Evolutionary conservation across 2,888 invertebrate species (phyloP).

Genomic region (Tenthredo distinguenda): DNA sequence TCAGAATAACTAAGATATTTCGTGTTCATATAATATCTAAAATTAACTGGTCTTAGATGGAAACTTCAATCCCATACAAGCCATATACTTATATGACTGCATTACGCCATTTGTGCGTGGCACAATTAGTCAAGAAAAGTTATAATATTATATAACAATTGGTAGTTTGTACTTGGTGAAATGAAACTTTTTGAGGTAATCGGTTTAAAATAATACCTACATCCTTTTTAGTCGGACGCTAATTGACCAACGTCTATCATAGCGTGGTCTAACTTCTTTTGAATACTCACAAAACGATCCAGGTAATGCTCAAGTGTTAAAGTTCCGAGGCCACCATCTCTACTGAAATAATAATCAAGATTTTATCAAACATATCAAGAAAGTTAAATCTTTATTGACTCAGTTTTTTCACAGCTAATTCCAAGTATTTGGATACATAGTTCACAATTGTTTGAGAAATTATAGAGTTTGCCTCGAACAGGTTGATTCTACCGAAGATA

Average conservation of each 20-base stretch:
- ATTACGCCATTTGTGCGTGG: conserved; percentile 32
- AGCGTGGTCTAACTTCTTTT: conserved; percentile 66
- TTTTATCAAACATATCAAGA: neutral
- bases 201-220: neutral
- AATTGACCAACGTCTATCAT: conserved; percentile 59
- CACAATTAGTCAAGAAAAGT: conserved; percentile 12
- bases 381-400: neutral
- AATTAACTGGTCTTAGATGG: conserved; percentile 46
- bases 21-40: neutral
- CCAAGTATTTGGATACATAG: no score
- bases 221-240: conserved; percentile 23
- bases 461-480: no score
- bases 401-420: no score
- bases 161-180: conserved; percentile 30
- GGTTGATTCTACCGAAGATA: no score
- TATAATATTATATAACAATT: conserved; percentile 6
- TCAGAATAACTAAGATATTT: neutral
- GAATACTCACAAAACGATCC: conserved; percentile 66
- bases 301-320: conserved; percentile 65
- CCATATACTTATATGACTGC: conserved; percentile 47
- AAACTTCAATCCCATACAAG: conserved; percentile 63
- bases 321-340: conserved; percentile 52
- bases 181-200: conserved; percentile 44
- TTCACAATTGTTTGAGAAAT: no score
- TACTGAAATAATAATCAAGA: neutral